Conservation (phyloP, 2,113 vertebrate species). For the Misgurnus anguillicaudatus region DNA sequence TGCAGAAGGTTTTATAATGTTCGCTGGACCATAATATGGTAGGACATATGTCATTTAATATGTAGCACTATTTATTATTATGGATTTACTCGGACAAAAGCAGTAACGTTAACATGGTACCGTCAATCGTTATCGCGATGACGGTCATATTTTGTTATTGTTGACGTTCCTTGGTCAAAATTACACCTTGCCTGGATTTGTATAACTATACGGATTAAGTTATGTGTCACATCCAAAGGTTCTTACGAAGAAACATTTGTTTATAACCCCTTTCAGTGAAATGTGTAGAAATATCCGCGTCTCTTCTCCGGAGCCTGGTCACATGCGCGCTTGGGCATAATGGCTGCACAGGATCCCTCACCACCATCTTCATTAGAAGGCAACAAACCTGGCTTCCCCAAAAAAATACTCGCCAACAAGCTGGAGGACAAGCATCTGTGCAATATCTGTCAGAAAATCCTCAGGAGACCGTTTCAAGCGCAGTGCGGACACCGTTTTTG, state of each 20-base stretch:
- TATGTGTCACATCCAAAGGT: neutral
- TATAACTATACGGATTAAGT: neutral
- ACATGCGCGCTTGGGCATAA: constrained; percentile 64
- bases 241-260: neutral
- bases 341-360: constrained; percentile 83
- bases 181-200: neutral
- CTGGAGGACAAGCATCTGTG: constrained; percentile 94
- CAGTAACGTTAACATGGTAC: neutral
- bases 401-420: constrained; percentile 85
- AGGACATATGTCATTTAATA: constrained; percentile 22
- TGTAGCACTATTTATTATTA: neutral
- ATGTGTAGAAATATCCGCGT: constrained; percentile 35
- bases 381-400: constrained; percentile 90
- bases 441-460: constrained; percentile 86
- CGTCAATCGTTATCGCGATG: neutral
- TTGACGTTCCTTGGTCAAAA: neutral
- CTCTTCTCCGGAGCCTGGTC: constrained; percentile 51
- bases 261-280: constrained; percentile 27
- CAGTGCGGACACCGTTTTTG: constrained; percentile 97
- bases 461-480: constrained; percentile 89
- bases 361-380: constrained; percentile 88
- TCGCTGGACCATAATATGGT: constrained; percentile 44
- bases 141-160: neutral
- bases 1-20: constrained; percentile 10
- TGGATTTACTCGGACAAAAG: neutral